phyloP scores from a whole-genome alignment of 2,113 vertebrate genomes.

The Osmerus mordax region DNA sequence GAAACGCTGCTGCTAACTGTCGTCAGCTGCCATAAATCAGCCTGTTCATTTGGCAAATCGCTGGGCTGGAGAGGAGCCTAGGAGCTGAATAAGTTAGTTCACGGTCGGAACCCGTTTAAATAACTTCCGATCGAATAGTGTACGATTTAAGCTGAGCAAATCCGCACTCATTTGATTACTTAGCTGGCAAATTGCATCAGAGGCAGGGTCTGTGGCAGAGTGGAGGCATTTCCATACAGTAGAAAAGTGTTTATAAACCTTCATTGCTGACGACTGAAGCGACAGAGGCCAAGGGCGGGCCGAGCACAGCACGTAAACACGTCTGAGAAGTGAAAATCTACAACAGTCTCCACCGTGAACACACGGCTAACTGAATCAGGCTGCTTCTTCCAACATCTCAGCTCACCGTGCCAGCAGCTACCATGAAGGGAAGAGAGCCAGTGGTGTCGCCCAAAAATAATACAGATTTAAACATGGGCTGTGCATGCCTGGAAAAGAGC shows the following conservation, averaged over 20 bases:
- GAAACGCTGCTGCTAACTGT: slow-evolving; percentile 6
- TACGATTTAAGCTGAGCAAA: slow-evolving; percentile 21
- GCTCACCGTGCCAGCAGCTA: slow-evolving; percentile 30
- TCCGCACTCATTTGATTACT: slow-evolving; percentile 18
- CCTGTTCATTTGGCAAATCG: background rate
- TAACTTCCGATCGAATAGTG: slow-evolving; percentile 1
- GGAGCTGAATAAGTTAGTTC: background rate
- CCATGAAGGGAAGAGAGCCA: slow-evolving; percentile 52
- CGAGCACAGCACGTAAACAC: too few species aligned
- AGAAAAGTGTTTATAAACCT: background rate
- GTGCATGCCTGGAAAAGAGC: slow-evolving; percentile 47
- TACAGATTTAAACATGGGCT: slow-evolving; percentile 58
- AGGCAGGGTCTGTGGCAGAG: background rate
- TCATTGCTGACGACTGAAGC: too few species aligned
- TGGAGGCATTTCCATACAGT: background rate
- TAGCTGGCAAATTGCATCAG: background rate
- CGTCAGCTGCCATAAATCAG: slow-evolving; percentile 11
- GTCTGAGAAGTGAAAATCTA: too few species aligned
- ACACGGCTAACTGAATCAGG: background rate
- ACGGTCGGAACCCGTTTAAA: slow-evolving; percentile 1
- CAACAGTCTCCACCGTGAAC: too few species aligned
- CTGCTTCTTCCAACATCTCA: slow-evolving; percentile 34
- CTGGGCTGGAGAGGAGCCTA: background rate
- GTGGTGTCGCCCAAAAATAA: slow-evolving; percentile 60
- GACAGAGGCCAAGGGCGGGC: too few species aligned